A percentile compares a stretch with the other conserved stretches of the same genome.
These are phyloP conservation scores for Drosophila stalkeri DNA, from an alignment of 2,888 invertebrate genomes.

Conservation along the genomic window DNA sequence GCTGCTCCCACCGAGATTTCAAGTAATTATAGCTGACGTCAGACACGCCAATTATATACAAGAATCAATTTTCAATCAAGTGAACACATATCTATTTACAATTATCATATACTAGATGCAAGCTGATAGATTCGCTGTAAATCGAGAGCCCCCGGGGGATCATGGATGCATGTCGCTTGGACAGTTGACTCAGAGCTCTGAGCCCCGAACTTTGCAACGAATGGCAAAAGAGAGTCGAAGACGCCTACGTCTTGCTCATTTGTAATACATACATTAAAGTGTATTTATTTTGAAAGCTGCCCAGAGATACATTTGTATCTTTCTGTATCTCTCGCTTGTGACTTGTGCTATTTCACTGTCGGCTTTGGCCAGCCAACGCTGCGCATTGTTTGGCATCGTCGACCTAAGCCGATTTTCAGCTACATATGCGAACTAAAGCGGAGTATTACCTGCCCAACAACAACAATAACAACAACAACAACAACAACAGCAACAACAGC, in stretches of 20 bases:
- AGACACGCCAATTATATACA: conserved; percentile 70
- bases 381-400: conserved; percentile 64
- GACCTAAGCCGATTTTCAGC: conserved; percentile 61
- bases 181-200: conserved; percentile 66
- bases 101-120: conserved; percentile 27
- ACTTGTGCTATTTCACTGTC: conserved; percentile 74
- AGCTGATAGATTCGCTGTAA: conserved; percentile 15
- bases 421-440: conserved; percentile 43
- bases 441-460: conserved; percentile 18
- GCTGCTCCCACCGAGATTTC: conserved; percentile 56
- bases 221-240: conserved; percentile 4
- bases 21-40: conserved; percentile 79
- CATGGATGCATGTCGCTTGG: conserved; percentile 70
- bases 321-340: conserved; percentile 28
- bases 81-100: conserved; percentile 31
- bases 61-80: conserved; percentile 80
- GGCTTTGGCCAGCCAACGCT: conserved; percentile 70
- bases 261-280: conserved; percentile 77
- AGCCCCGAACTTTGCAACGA: neutral
- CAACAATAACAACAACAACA: neutral
- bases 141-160: conserved; percentile 41
- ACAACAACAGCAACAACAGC: neutral
- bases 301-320: conserved; percentile 48
- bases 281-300: conserved; percentile 52
- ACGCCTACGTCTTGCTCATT: conserved; percentile 60